Evolutionary conservation across 2,113 vertebrate genomes (phyloP), one percentile per base, ranked within the genome.

Genomic region (Meriones unguiculatus): DNA sequence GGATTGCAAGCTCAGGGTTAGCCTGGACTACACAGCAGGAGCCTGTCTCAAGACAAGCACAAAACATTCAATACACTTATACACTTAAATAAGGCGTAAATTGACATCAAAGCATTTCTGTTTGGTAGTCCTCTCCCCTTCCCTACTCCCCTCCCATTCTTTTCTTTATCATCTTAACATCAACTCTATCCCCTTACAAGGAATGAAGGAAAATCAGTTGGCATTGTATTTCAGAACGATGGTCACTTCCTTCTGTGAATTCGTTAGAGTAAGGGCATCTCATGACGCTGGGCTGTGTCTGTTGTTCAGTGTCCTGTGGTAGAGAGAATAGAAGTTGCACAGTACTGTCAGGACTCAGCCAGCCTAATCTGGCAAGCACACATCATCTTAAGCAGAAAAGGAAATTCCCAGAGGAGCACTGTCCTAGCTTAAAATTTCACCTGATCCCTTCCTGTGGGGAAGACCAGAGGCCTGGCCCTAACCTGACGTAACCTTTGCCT

Each of bases 191-290:
- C 38, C 35, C 15, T 86, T 59, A 69, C n/a, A 38, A 41, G 57
- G 35, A 95, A 67, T 81, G 62, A 94, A 75, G 14, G 67, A 90
- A 92, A 87, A 89, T 35, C 30, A 78, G 20, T 64, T 78, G n/a
- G 62, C 24, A 73, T 89, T 54, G 69, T 89, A 86, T 89, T 82
- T 97, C 77, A 95, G 78, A 96, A 96, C 89, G 30, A 93, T 57
- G 54, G 81, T 64, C 54, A n/a, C 38, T 89, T 94, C 54, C 50
- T 93, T 38, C 88, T 50, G 46, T 78, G 67, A 89, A 87, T 78
- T 3, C 9, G 32, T 94, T 82, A 52, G 35, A 84, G n/a, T 54
- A 89, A 86, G 46, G 52, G 54, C 57, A 57, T 18, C 70, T 67
- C 72, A 54, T 28, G 15, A 52, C 84, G 70, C 8, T 35, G 46